Evolutionary conservation across 2,888 invertebrate species (phyloP).

Genomic region (Podabrus alpinus): DNA sequence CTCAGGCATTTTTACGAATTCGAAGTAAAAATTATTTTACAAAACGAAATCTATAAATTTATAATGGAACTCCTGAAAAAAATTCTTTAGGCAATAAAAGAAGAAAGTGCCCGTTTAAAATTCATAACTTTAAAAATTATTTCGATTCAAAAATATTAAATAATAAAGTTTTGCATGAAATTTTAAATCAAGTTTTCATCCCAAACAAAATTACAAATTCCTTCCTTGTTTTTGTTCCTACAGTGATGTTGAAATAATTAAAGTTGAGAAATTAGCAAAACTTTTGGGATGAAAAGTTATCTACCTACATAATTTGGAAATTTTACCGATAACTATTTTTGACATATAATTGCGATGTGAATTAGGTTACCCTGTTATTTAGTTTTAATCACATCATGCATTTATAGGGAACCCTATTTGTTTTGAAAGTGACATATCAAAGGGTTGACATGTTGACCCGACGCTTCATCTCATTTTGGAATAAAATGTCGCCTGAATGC

Average conservation of each 20-base stretch:
- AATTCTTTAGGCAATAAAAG: not conserved
- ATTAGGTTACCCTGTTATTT: not conserved
- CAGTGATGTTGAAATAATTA: not conserved
- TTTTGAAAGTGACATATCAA: not conserved
- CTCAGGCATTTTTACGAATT: not conserved
- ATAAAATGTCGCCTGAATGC: not conserved
- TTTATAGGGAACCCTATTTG: not conserved
- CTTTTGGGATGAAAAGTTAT: not conserved
- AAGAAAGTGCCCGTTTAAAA: not conserved
- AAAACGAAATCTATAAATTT: not conserved
- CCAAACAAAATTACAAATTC: not conserved
- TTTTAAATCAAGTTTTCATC: not conserved
- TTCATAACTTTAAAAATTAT: not conserved
- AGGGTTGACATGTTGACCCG: not conserved
- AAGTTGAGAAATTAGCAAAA: not conserved
- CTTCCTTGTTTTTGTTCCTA: not conserved
- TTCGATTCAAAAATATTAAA: not conserved
- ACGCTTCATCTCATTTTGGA: not conserved
- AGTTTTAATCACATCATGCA: not conserved
- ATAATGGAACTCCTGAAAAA: not conserved
- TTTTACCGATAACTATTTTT: not conserved
- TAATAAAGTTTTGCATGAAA: not conserved
- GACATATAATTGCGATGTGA: not conserved
- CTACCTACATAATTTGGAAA: not conserved
- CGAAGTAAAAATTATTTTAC: not conserved